Percentiles rank a stretch among this genome's conserved stretches.
These are phyloP conservation scores for Tympanuchus pallidicinctus DNA, from an alignment of 2,113 vertebrate genomes.

Conservation along the genomic window DNA sequence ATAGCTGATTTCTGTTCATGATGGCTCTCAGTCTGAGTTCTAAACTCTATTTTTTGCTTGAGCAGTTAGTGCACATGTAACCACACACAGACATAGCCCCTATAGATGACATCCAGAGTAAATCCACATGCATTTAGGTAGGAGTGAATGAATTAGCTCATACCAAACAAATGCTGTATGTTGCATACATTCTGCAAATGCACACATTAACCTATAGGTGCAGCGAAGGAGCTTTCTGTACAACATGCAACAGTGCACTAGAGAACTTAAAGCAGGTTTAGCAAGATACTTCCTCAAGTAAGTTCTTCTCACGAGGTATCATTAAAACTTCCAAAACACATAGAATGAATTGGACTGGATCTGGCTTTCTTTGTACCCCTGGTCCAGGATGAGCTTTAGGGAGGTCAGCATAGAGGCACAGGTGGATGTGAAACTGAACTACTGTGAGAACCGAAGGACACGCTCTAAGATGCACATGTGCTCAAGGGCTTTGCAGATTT, in stretches of 20 bases:
- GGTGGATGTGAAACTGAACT: not conserved
- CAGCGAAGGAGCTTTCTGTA: not conserved
- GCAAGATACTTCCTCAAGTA: not conserved
- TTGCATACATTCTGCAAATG: not conserved
- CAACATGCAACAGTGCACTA: not conserved
- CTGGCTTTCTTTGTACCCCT: not conserved
- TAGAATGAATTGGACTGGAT: not conserved
- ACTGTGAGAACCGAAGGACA: not conserved
- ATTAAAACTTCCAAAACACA: not conserved
- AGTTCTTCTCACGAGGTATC: not conserved
- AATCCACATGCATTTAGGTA: not conserved
- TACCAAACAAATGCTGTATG: not conserved
- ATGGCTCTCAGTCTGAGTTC: not conserved
- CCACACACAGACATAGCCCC: not conserved
- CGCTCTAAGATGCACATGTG: not conserved
- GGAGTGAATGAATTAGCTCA: not conserved
- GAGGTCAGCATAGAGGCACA: not conserved
- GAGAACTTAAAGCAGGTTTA: not conserved
- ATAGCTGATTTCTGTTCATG: not conserved
- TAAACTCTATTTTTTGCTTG: not conserved
- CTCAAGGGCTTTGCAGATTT: slow-evolving; percentile 41
- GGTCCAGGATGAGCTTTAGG: not conserved
- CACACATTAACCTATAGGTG: not conserved
- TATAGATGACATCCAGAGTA: not conserved
- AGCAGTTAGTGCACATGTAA: rapidly evolving